Base-by-base conservation (phyloP, 2,888 invertebrate genomes). In the Eupithecia tripunctaria region DNA sequence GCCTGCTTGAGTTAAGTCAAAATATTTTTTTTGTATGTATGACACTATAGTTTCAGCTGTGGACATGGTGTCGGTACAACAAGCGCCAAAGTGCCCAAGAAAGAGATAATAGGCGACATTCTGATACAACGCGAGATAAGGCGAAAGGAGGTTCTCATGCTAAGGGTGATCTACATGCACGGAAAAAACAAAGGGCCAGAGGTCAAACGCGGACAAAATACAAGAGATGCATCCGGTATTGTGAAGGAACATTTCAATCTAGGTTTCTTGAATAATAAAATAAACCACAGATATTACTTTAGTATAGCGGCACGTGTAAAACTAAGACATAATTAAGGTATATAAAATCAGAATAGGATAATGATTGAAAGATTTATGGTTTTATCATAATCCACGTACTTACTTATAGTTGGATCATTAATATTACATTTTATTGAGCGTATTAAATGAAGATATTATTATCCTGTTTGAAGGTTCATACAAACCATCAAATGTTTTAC, bases 61-160 rank as follows among this genome's bases (percentile, higher is more conserved):
- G 87, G 88, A 85, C 85, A 88, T 87, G 86, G 86, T 85, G 88
- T 89, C 89, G 90, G 88, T 88, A 84, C 84, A 86, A 93, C 93
- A 92, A 91, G 91, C 89, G 86, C 89, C 90, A 91, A 92, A 92
- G 90, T 91, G 91, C 87, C 89, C 89, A 87, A 88, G 89, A 86
- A 86, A 82, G 85, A 94, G 94, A 94, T 94, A 94, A 93, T 93
- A 87, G 93, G 89, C 91, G 92, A 94, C 94, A 94, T 88, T 88
- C 86, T 86, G 94, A 94, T 94, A 94, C 94, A 93, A 91, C 88
- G 84, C 82, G 79, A 91, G 94, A 94, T 94, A 94, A 93, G 86
- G 82, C 81, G 76, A 78, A 82, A 85, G 88, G 86, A 87, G 89
- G 90, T 93, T 94, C 94, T 92, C 93, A 93, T 91, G 92, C 83